Conservation (phyloP, 2,888 invertebrate genomes). For the Erebia epiphron region DNA sequence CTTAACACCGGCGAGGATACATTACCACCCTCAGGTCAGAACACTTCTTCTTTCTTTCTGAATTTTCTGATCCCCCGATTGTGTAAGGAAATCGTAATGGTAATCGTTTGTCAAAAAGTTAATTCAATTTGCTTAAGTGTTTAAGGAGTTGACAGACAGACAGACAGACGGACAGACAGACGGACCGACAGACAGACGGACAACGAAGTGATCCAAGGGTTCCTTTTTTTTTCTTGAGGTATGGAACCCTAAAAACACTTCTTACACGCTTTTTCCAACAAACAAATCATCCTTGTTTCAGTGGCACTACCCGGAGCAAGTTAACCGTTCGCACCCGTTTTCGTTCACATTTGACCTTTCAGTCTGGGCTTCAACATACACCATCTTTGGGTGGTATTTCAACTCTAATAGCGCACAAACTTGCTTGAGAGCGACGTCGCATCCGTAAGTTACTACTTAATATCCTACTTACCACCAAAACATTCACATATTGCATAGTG, state of each 20-base stretch:
- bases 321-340: slow-evolving; percentile 58
- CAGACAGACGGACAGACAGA: too few species aligned
- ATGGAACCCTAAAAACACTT: too few species aligned
- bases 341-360: slow-evolving; percentile 53
- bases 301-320: slow-evolving; percentile 49
- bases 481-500: not conserved
- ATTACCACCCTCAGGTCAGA: slow-evolving; percentile 55
- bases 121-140: too few species aligned
- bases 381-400: slow-evolving; percentile 36
- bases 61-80: too few species aligned
- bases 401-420: slow-evolving; percentile 5
- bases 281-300: slow-evolving; percentile 42
- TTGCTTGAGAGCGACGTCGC: slow-evolving; percentile 47
- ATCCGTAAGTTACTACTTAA: slow-evolving; percentile 42
- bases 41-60: not conserved
- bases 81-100: too few species aligned
- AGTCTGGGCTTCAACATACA: slow-evolving; percentile 49
- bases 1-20: slow-evolving; percentile 50
- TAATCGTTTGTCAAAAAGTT: too few species aligned
- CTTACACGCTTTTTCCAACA: too few species aligned
- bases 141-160: too few species aligned
- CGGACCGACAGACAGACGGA: too few species aligned
- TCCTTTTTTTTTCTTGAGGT: too few species aligned
- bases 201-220: too few species aligned
- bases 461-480: not conserved